Percentiles rank a stretch among this genome's conserved stretches.
Evolutionary conservation across 2,888 invertebrate genomes (phyloP).

Genomic region (Cacoxenus indagator): DNA sequence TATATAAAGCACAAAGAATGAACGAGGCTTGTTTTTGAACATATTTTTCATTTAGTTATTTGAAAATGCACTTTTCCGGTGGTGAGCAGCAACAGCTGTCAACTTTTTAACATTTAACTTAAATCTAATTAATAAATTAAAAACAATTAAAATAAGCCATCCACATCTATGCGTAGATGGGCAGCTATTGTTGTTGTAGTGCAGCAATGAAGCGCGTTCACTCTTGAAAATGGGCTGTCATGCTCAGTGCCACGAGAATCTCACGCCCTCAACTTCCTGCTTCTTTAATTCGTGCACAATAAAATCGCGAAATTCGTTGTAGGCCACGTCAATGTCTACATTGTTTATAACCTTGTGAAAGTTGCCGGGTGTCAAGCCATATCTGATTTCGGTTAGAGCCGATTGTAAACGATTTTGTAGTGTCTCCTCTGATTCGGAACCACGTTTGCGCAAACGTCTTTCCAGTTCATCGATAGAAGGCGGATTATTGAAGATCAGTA

Average conservation of each 20-base stretch:
- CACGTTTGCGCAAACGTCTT: constrained; percentile 79
- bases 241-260: constrained; percentile 44
- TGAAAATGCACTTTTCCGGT: too few species aligned
- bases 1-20: too few species aligned
- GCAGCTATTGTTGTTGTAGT: not conserved
- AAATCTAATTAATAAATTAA: constrained; percentile 7
- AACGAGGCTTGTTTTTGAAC: too few species aligned
- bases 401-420: constrained; percentile 82
- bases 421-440: constrained; percentile 92
- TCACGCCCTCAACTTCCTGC: constrained; percentile 73
- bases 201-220: not conserved
- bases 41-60: too few species aligned
- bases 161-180: too few species aligned
- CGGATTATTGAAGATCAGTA: constrained; percentile 93
- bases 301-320: constrained; percentile 80
- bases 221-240: not conserved
- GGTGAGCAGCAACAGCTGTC: too few species aligned
- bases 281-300: constrained; percentile 75
- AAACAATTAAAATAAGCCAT: not conserved
- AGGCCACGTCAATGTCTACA: constrained; percentile 85
- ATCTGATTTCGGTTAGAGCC: constrained; percentile 86
- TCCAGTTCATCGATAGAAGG: constrained; percentile 86
- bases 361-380: constrained; percentile 79
- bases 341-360: constrained; percentile 88
- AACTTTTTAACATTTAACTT: not conserved